phyloP scores from a whole-genome alignment of 2,888 invertebrate genomes.

The Anagyrus pseudococci region DNA sequence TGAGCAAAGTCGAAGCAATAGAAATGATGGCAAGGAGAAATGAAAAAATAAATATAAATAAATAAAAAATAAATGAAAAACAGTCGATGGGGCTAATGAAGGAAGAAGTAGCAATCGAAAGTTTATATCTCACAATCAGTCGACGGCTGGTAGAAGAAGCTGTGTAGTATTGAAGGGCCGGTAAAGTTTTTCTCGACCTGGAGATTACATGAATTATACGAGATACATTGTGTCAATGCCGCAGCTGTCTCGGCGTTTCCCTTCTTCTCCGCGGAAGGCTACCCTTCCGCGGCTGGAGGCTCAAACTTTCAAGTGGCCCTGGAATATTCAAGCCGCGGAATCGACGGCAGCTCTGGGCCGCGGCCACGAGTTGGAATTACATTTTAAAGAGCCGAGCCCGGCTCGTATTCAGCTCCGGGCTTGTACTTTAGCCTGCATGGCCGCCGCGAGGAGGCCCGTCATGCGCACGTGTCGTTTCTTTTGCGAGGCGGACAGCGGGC shows the following conservation, averaged over 20 bases:
- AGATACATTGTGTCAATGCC: constrained; percentile 7
- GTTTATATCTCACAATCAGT: no score
- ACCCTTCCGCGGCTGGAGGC: not conserved
- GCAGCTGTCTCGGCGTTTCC: not conserved
- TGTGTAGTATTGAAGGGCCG: no score
- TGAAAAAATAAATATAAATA: no score
- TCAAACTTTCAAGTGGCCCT: constrained; percentile 8
- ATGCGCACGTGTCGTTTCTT: constrained; percentile 18
- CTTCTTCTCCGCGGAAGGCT: not conserved
- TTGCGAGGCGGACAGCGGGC: constrained; percentile 33
- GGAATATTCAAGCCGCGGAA: constrained; percentile 20
- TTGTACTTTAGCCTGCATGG: not conserved
- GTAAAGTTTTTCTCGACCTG: no score
- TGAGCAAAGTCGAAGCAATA: no score
- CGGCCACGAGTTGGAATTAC: constrained; percentile 21
- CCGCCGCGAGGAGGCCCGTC: no score
- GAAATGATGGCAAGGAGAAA: no score
- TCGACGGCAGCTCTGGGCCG: not conserved
- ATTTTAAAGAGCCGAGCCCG: constrained; percentile 24
- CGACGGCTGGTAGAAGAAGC: no score
- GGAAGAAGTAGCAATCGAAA: no score
- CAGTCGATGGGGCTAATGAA: no score
- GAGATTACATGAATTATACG: constrained; percentile 5
- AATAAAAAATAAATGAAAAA: no score
- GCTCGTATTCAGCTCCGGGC: not conserved